A percentile compares a stretch with the other conserved stretches of the same genome.
Conservation (phyloP, 2,888 invertebrate genomes). For the Euclidia mi region DNA sequence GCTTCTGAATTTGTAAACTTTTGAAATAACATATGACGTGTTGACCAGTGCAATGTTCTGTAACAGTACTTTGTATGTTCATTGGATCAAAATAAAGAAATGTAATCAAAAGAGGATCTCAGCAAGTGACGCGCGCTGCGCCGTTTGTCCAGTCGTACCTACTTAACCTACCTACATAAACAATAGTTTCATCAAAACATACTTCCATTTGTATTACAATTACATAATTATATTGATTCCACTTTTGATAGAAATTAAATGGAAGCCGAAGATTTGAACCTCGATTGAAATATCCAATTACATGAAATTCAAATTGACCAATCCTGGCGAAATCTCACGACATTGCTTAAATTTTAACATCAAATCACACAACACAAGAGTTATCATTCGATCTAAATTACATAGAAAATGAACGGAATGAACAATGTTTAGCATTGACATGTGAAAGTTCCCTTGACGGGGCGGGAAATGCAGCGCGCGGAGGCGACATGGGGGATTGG, state of each 20-base stretch:
- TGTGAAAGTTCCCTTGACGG: conserved; percentile 64
- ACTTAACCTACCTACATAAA: conserved; percentile 71
- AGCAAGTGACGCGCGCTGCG: conserved; percentile 43
- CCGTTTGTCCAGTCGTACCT: conserved; percentile 50
- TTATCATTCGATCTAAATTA: conserved; percentile 80
- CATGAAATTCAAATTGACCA: conserved; percentile 64
- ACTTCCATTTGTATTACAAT: conserved; percentile 50
- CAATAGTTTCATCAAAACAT: conserved; percentile 60
- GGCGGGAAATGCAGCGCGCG: conserved; percentile 62
- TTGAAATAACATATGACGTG: background rate
- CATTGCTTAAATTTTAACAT: conserved; percentile 75
- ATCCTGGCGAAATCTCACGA: conserved; percentile 60
- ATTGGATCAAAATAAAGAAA: conserved; percentile 25
- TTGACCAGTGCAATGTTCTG: conserved; percentile 20
- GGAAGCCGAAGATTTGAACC: conserved; percentile 40
- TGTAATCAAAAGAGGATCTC: conserved; percentile 28
- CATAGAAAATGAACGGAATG: conserved; percentile 83
- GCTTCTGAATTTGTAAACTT: no score
- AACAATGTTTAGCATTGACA: conserved; percentile 75
- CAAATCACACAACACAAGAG: conserved; percentile 83
- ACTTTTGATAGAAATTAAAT: conserved; percentile 41
- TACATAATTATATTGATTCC: conserved; percentile 55
- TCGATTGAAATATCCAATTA: conserved; percentile 38
- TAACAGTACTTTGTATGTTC: conserved; percentile 22
- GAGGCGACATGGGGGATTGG: conserved; percentile 44